Evolutionary conservation across 2,113 vertebrate species (phyloP).

Genomic region (Deroptyus accipitrinus): DNA sequence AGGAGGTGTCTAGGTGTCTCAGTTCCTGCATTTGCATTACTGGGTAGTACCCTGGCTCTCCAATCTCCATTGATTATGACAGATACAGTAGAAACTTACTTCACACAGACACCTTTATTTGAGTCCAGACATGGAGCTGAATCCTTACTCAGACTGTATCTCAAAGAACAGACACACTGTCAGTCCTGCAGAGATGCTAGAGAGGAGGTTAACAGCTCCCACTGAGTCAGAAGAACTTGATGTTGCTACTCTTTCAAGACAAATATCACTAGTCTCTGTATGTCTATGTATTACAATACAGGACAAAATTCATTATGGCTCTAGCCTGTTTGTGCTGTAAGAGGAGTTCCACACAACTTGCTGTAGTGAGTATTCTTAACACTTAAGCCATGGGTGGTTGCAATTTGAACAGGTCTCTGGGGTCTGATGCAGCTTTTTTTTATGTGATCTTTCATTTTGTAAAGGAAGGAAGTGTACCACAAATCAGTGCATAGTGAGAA

Average conservation of each 20-base stretch:
- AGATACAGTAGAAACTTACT: not conserved
- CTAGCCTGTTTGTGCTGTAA: not conserved
- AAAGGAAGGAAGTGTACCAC: not conserved
- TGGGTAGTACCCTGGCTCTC: not conserved
- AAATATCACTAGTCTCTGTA: not conserved
- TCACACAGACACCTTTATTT: not conserved
- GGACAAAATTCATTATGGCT: not conserved
- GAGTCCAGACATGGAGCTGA: not conserved
- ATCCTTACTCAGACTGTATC: not conserved
- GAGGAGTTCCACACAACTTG: not conserved
- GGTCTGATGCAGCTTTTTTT: not conserved
- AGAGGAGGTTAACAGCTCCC: not conserved
- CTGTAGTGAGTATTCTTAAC: not conserved
- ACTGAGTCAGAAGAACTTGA: not conserved
- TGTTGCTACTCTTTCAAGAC: accelerated
- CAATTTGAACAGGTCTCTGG: not conserved
- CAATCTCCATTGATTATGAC: not conserved
- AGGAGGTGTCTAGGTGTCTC: not conserved
- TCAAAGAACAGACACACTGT: not conserved
- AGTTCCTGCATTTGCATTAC: not conserved
- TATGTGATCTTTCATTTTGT: not conserved
- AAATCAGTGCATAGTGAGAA: not conserved
- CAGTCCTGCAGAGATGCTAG: not conserved
- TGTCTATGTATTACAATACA: not conserved
- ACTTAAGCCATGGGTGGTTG: accelerated